Percentiles rank a stretch among this genome's conserved stretches.
These are phyloP conservation scores for Physocephala rufipes DNA, from an alignment of 2,888 invertebrate species.

Conservation along the genomic window DNA sequence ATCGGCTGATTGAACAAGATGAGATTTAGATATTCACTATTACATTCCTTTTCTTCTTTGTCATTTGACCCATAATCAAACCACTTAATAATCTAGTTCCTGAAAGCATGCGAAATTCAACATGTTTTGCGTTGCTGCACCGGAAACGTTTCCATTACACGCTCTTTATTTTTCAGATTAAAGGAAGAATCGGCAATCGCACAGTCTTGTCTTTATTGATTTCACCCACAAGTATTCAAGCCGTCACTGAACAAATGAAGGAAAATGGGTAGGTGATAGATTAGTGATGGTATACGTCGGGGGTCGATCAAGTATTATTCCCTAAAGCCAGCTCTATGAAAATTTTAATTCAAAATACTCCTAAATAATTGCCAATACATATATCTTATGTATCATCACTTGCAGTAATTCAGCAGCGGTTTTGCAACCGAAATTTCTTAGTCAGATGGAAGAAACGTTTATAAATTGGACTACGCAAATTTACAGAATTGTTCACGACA, in stretches of 20 bases:
- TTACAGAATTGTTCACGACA: constrained; percentile 65
- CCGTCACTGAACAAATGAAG: constrained; percentile 68
- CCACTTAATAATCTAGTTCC: not conserved
- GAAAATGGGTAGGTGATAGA: constrained; percentile 62
- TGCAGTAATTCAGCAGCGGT: constrained; percentile 51
- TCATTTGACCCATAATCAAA: constrained; percentile 9
- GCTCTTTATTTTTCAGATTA: constrained; percentile 61
- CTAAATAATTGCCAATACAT: too few relatives aligned
- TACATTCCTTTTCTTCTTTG: constrained; percentile 7
- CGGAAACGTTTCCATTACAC: too few relatives aligned
- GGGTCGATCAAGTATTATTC: too few relatives aligned
- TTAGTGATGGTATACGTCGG: not conserved
- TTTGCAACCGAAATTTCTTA: constrained; percentile 62
- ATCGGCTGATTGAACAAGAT: too few relatives aligned
- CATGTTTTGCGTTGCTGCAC: too few relatives aligned
- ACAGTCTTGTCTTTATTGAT: constrained; percentile 89
- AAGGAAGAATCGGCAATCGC: constrained; percentile 86
- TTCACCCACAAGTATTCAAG: constrained; percentile 75
- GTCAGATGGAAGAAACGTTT: constrained; percentile 84
- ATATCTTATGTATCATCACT: not conserved
- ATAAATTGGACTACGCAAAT: constrained; percentile 90
- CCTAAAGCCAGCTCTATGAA: too few relatives aligned
- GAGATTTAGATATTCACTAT: too few relatives aligned
- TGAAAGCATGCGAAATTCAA: constrained; percentile 4
- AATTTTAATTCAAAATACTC: too few relatives aligned